Evolutionary conservation across 1,140 invertebrate genomes (phyloP).

Genomic region (Tetramorium alpestre): DNA sequence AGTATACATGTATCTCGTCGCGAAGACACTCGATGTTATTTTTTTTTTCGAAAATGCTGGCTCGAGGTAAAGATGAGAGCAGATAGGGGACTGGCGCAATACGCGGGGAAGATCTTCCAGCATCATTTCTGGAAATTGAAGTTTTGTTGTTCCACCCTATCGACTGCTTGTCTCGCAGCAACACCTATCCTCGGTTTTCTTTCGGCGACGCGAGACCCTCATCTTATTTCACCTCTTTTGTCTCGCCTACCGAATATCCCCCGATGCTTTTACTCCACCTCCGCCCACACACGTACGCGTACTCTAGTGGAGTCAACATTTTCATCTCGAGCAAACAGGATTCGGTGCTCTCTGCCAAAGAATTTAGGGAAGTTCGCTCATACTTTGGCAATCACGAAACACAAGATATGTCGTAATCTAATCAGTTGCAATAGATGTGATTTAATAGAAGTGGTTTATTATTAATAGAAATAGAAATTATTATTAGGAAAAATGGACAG

Average conservation of each 20-base stretch:
- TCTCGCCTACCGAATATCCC: slow-evolving; percentile 47
- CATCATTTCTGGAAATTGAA: slow-evolving; percentile 82
- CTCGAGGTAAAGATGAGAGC: slow-evolving; percentile 2
- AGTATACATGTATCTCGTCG: background rate
- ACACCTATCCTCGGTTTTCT: slow-evolving; percentile 22
- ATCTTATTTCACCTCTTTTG: slow-evolving; percentile 59
- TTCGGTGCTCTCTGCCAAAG: background rate
- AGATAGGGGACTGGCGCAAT: slow-evolving; percentile 71
- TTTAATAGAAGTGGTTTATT: background rate
- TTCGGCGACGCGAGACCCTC: slow-evolving; percentile 18
- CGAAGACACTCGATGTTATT: background rate
- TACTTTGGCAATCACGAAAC: background rate
- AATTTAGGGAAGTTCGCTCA: slow-evolving; percentile 25
- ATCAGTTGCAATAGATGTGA: background rate
- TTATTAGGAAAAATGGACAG: background rate
- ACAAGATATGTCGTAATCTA: background rate
- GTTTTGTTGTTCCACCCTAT: slow-evolving; percentile 78
- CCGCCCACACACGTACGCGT: background rate
- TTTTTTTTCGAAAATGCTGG: slow-evolving; percentile 29
- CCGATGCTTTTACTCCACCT: slow-evolving; percentile 49
- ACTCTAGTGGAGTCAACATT: slow-evolving; percentile 8
- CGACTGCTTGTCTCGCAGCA: slow-evolving; percentile 43
- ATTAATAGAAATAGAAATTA: background rate
- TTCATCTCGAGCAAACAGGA: slow-evolving; percentile 26
- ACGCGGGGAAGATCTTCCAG: slow-evolving; percentile 79